A percentile compares a stretch with the other conserved stretches of the same genome.
Conservation (phyloP, 2,797 vertebrate species). For the Centropyge bicolor region DNA sequence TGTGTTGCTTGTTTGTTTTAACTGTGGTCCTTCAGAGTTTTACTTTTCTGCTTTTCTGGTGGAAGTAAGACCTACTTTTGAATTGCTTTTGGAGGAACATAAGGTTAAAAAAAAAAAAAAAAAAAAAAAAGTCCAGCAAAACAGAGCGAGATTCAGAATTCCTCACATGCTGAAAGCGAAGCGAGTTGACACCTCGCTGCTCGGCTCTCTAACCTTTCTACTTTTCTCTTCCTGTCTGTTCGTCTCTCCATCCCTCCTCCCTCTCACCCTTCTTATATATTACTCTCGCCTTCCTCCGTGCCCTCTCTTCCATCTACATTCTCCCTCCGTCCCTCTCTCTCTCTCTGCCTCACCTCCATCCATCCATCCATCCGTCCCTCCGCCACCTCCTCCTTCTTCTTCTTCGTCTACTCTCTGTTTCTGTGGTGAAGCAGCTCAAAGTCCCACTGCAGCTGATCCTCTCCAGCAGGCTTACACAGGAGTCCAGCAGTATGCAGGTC, state of each 20-base stretch:
- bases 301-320: constrained; percentile 70
- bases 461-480: constrained; percentile 99
- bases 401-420: constrained; percentile 42
- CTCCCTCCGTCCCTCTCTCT: constrained; percentile 58
- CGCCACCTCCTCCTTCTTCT: constrained; percentile 9
- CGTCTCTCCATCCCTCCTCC: constrained; percentile 58
- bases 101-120: constrained; percentile 16
- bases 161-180: constrained; percentile 49
- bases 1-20: constrained; percentile 11
- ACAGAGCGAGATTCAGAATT: constrained; percentile 47
- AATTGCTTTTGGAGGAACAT: constrained; percentile 37
- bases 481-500: constrained; percentile 99
- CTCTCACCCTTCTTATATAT: constrained; percentile 64
- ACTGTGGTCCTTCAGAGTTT: constrained; percentile 52
- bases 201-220: constrained; percentile 72
- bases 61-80: constrained; percentile 15
- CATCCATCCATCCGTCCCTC: constrained; percentile 37
- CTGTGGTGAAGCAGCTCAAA: constrained; percentile 93
- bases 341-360: constrained; percentile 54
- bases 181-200: constrained; percentile 44
- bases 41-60: constrained; percentile 30
- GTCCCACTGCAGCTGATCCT: constrained; percentile 97
- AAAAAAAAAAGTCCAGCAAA: constrained; percentile 36
- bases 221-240: constrained; percentile 68
- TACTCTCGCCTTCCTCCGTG: constrained; percentile 58